phyloP scores from a whole-genome alignment of 2,797 vertebrate species.

The Cyclura pinguis region DNA sequence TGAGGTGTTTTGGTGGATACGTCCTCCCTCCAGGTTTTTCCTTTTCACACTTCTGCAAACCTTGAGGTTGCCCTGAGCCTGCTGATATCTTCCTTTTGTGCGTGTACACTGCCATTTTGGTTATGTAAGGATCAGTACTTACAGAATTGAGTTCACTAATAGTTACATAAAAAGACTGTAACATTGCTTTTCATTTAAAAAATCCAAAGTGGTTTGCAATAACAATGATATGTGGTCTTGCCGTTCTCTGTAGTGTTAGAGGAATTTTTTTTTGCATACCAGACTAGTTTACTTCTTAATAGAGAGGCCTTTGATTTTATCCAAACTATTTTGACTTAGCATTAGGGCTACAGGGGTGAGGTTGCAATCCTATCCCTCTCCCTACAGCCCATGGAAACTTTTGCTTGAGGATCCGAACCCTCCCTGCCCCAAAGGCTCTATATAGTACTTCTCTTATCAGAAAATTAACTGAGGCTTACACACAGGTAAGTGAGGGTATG shows the following conservation, averaged over 20 bases:
- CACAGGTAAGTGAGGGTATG: background rate
- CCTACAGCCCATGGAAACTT: too few species aligned
- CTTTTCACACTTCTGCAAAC: background rate
- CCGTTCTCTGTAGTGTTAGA: background rate
- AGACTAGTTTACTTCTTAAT: background rate
- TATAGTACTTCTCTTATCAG: too few species aligned
- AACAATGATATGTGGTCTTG: background rate
- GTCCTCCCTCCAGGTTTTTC: background rate
- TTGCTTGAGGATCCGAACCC: too few species aligned
- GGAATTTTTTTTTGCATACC: background rate
- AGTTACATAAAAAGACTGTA: too few species aligned
- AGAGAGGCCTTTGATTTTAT: background rate
- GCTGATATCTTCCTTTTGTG: background rate
- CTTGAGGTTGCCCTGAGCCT: background rate
- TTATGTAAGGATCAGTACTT: too few species aligned
- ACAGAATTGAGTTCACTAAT: too few species aligned
- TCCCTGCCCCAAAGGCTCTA: too few species aligned
- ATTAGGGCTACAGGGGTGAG: background rate
- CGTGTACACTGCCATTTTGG: background rate
- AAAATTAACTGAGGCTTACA: background rate
- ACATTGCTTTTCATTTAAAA: too few species aligned
- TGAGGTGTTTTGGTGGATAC: background rate
- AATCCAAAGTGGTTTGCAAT: too few species aligned
- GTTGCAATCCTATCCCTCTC: background rate
- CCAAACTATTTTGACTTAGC: background rate